Percentiles rank a stretch among this genome's conserved stretches.
These are phyloP conservation scores for Dichetophora obliterata DNA, from an alignment of 2,888 invertebrate genomes.

Conservation along the genomic window DNA sequence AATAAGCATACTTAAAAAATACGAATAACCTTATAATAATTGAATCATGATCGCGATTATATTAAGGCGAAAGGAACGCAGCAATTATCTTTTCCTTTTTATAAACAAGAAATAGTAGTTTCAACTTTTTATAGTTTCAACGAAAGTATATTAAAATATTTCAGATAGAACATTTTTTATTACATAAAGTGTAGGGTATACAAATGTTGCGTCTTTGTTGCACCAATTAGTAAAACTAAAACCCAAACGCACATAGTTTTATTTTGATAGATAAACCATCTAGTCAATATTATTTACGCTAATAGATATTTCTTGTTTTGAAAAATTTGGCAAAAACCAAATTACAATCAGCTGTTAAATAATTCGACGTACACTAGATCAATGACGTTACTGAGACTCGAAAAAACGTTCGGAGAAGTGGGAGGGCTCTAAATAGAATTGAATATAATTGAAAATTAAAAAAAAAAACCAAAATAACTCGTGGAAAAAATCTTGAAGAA, in stretches of 20 bases:
- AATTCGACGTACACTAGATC: neutral
- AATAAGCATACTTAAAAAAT: too few species aligned
- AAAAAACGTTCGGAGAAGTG: neutral
- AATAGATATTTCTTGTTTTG: constrained; percentile 1
- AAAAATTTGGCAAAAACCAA: neutral
- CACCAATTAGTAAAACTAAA: too few species aligned
- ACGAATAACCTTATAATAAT: too few species aligned
- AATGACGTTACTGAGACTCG: constrained; percentile 11
- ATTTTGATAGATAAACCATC: neutral
- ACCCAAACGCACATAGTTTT: neutral
- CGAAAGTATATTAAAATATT: too few species aligned
- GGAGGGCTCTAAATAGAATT: neutral
- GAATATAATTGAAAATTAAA: neutral
- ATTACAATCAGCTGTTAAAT: constrained; percentile 30
- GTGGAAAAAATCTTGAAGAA: constrained; percentile 7
- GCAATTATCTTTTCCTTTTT: too few species aligned
- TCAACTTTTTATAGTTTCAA: too few species aligned
- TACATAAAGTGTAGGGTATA: too few species aligned
- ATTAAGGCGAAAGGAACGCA: too few species aligned
- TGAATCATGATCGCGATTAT: too few species aligned
- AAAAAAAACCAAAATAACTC: neutral
- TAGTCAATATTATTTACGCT: neutral
- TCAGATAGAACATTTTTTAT: too few species aligned
- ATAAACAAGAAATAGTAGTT: too few species aligned
- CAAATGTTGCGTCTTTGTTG: too few species aligned